phyloP scores from a whole-genome alignment of 2,113 vertebrate genomes.

The Jacana jacana region DNA sequence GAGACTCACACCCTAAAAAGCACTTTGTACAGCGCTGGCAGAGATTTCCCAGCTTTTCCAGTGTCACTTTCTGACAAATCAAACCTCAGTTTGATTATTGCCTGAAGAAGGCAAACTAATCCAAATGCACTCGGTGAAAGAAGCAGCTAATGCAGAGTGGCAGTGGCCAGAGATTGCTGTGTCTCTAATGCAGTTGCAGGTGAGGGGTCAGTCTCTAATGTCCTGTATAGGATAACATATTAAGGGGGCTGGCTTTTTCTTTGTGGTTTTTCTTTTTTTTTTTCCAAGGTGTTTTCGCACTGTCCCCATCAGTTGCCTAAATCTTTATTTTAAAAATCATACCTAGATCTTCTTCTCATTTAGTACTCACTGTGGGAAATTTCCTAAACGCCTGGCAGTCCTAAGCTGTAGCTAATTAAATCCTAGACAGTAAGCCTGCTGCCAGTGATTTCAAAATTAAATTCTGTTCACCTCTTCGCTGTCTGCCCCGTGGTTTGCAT shows the following conservation, averaged over 20 bases:
- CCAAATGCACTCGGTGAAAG: neutral
- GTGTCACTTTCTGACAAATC: neutral
- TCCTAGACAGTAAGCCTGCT: neutral
- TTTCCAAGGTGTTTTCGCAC: neutral
- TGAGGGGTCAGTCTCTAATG: neutral
- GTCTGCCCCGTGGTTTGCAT: neutral
- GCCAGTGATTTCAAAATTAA: neutral
- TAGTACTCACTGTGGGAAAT: neutral
- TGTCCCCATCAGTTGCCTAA: neutral
- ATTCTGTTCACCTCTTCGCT: neutral
- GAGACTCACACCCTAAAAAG: neutral
- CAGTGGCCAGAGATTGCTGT: neutral
- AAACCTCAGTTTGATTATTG: neutral
- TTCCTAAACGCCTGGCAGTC: neutral
- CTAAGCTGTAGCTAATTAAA: neutral
- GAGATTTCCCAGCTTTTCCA: neutral
- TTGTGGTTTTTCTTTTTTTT: neutral
- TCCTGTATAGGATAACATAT: neutral
- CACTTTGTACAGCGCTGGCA: neutral
- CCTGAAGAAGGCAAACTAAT: constrained; percentile 20
- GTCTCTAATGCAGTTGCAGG: neutral
- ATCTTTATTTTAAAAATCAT: neutral
- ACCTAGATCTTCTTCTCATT: neutral
- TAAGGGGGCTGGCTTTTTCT: neutral
- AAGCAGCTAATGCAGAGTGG: neutral